phyloP scores from a whole-genome alignment of 2,797 vertebrate genomes.

The Liasis olivaceus region DNA sequence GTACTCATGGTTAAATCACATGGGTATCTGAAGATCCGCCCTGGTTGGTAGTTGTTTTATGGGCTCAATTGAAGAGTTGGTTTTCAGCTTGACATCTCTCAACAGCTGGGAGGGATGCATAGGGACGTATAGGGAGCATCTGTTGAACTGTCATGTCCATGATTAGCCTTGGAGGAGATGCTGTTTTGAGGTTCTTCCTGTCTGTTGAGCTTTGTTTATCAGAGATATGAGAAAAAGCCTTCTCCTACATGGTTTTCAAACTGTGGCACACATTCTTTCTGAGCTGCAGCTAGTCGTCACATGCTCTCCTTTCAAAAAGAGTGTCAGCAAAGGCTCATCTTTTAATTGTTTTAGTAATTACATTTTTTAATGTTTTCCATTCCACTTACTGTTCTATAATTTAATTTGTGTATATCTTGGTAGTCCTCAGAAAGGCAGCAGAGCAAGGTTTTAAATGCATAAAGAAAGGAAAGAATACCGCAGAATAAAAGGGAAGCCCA shows the following conservation, averaged over 20 bases:
- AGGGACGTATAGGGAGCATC: background rate
- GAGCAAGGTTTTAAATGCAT: background rate
- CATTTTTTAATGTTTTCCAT: background rate
- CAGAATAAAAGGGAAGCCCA: background rate
- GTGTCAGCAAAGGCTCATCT: background rate
- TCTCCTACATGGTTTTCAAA: background rate
- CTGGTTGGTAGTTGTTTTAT: background rate
- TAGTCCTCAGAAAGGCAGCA: background rate
- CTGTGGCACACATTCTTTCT: background rate
- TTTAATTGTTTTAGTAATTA: background rate
- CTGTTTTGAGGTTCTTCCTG: background rate
- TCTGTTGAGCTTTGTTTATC: background rate
- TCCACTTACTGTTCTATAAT: background rate
- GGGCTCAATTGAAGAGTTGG: background rate
- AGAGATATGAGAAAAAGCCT: background rate
- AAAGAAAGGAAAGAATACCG: too few relatives aligned
- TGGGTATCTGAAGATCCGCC: background rate
- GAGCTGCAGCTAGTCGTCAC: background rate
- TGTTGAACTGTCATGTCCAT: background rate
- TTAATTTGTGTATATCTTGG: background rate
- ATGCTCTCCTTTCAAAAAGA: background rate
- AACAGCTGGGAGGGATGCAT: background rate
- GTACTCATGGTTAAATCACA: background rate
- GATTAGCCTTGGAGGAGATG: background rate
- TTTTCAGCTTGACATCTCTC: background rate